Conservation (phyloP, 1,140 invertebrate species). For the Araneus ventricosus region DNA sequence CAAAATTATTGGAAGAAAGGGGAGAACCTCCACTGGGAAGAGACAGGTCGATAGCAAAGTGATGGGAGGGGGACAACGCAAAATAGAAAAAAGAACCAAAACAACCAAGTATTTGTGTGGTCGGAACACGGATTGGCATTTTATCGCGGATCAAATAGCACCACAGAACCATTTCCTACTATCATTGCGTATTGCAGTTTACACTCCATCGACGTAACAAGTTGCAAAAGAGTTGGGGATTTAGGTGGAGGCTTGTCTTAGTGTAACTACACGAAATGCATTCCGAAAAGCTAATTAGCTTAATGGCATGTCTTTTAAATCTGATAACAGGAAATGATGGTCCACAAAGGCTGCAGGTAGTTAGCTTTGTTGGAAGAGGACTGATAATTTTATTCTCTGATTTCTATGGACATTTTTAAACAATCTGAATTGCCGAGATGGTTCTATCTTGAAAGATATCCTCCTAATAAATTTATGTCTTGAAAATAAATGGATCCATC, state of each 20-base stretch:
- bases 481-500: too few relatives aligned
- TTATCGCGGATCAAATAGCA: constrained; percentile 19
- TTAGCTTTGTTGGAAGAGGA: background rate
- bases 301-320: constrained; percentile 21
- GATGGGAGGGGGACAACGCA: constrained; percentile 1
- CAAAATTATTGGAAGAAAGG: constrained; percentile 17
- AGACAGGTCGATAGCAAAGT: background rate
- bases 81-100: background rate
- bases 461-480: too few relatives aligned
- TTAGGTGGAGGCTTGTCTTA: background rate
- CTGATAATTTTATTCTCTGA: background rate
- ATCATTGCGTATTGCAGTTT: background rate
- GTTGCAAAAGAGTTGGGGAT: background rate
- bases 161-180: constrained; percentile 4
- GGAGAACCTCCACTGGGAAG: constrained; percentile 3
- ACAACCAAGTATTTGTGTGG: background rate
- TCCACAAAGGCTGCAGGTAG: background rate
- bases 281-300: constrained; percentile 9
- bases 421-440: background rate
- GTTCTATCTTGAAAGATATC: too few relatives aligned
- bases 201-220: background rate
- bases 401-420: background rate
- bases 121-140: constrained; percentile 10
- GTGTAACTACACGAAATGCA: constrained; percentile 14
- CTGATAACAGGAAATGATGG: background rate